A percentile compares a stretch with the other conserved stretches of the same genome.
Conservation (phyloP, 2,888 invertebrate genomes). For the Tinea pellionella region DNA sequence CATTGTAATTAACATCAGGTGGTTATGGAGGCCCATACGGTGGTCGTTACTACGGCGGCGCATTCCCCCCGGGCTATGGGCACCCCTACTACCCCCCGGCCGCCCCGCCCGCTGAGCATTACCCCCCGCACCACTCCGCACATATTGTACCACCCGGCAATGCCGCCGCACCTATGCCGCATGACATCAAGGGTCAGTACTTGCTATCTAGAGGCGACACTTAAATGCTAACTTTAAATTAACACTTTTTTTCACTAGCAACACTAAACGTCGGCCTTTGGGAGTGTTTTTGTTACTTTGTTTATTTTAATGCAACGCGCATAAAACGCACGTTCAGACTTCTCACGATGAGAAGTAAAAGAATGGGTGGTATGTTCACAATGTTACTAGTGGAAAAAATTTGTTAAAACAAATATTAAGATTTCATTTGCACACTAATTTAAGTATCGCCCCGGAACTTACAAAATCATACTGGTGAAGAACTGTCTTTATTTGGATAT, state of each 20-base stretch:
- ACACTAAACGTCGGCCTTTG: too few relatives aligned
- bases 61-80: constrained; percentile 23
- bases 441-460: background rate
- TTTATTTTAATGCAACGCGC: too few relatives aligned
- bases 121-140: constrained; percentile 18
- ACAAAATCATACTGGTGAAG: too few relatives aligned
- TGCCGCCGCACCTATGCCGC: constrained; percentile 20
- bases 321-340: too few relatives aligned
- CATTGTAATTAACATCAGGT: constrained; percentile 22
- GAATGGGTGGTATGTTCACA: too few relatives aligned
- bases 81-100: constrained; percentile 19
- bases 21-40: constrained; percentile 47
- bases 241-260: too few relatives aligned
- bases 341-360: too few relatives aligned
- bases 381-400: too few relatives aligned
- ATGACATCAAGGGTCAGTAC: constrained; percentile 9
- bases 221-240: too few relatives aligned
- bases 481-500: too few relatives aligned
- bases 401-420: background rate
- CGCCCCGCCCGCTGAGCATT: constrained; percentile 33
- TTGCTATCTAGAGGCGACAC: background rate
- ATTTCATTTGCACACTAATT: background rate
- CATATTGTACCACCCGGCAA: constrained; percentile 14
- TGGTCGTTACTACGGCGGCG: constrained; percentile 44
- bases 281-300: too few relatives aligned